Evolutionary conservation across 2,888 invertebrate species (phyloP).

Genomic region (Xanthorhoe designata): DNA sequence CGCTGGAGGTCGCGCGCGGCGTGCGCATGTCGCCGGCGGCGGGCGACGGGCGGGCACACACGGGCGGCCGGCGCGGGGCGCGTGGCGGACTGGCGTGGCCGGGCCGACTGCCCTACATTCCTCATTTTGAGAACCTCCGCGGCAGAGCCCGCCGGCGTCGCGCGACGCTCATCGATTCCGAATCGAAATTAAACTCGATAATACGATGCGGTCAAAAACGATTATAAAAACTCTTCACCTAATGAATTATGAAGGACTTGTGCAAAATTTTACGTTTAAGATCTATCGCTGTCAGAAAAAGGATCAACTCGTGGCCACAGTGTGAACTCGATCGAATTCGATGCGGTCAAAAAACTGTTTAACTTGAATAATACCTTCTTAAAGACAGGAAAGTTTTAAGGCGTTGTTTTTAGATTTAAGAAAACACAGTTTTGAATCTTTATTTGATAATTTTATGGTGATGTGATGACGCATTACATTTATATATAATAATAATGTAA

Average conservation of each 20-base stretch:
- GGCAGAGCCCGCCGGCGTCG: constrained; percentile 67
- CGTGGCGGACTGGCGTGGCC: constrained; percentile 67
- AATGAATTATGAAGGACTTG: too few species aligned
- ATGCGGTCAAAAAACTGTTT: constrained; percentile 63
- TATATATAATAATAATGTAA: too few species aligned
- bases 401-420: too few species aligned
- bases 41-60: constrained; percentile 43
- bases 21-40: constrained; percentile 42
- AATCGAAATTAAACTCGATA: constrained; percentile 75
- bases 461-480: too few species aligned
- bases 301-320: too few species aligned
- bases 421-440: too few species aligned
- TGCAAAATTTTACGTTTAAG: too few species aligned
- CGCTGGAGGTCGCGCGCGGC: constrained; percentile 37
- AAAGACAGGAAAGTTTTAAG: too few species aligned
- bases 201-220: neutral
- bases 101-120: constrained; percentile 33
- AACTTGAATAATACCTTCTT: too few species aligned
- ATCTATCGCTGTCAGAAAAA: too few species aligned
- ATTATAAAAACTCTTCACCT: too few species aligned
- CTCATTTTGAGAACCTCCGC: constrained; percentile 21
- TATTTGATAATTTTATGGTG: too few species aligned
- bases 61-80: constrained; percentile 46
- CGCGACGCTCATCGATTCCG: constrained; percentile 77
- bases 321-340: constrained; percentile 55